These are phyloP conservation scores for Ophioninae sp. DNA, from an alignment of 2,888 invertebrate genomes.

Conservation along the genomic window DNA sequence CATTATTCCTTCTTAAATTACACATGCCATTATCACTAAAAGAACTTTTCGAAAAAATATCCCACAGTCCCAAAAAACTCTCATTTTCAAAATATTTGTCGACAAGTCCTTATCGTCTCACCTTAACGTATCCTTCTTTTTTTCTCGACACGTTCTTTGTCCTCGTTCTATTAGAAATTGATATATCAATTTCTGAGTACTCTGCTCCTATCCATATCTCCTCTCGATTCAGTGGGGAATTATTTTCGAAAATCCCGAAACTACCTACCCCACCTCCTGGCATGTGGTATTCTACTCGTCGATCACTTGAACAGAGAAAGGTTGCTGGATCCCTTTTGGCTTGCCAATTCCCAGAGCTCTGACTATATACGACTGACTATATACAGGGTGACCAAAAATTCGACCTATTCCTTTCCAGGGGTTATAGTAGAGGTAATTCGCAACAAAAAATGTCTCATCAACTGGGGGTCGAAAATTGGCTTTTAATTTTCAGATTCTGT, in stretches of 20 bases:
- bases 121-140: not conserved
- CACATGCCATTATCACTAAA: too few species aligned
- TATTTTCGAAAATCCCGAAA: slow-evolving; percentile 30
- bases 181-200: not conserved
- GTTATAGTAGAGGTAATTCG: too few species aligned
- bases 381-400: too few species aligned
- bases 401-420: too few species aligned
- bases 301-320: slow-evolving; percentile 34
- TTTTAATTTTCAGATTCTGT: too few species aligned
- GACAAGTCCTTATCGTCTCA: not conserved
- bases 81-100: too few species aligned
- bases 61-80: too few species aligned
- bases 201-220: slow-evolving; percentile 21
- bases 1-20: too few species aligned
- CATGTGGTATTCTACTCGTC: slow-evolving; percentile 33
- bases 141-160: not conserved
- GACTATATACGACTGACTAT: slow-evolving; percentile 37
- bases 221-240: slow-evolving; percentile 27
- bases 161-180: slow-evolving; percentile 8
- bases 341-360: slow-evolving; percentile 51
- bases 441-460: too few species aligned
- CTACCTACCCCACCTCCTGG: slow-evolving; percentile 6
- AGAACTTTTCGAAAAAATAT: too few species aligned
- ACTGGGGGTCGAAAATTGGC: too few species aligned
- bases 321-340: slow-evolving; percentile 36